These are phyloP conservation scores for Macquaria australasica DNA, from an alignment of 2,113 vertebrate genomes.

Conservation along the genomic window DNA sequence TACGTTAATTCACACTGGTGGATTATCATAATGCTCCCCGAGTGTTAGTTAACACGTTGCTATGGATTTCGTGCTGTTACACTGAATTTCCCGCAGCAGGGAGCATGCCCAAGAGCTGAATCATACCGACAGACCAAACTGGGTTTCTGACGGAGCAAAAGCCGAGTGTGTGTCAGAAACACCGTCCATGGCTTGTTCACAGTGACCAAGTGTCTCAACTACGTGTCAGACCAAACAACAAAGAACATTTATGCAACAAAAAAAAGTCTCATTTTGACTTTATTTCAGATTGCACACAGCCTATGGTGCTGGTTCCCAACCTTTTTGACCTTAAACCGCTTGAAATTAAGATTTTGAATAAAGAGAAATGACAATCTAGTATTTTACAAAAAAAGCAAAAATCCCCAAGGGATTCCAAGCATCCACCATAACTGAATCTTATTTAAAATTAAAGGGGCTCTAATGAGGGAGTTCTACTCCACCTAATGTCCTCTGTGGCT, in stretches of 20 bases:
- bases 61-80: constrained; percentile 47
- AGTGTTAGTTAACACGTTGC: constrained; percentile 63
- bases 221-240: not conserved
- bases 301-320: not conserved
- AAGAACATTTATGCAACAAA: not conserved
- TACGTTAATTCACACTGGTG: constrained; percentile 49
- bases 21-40: constrained; percentile 48
- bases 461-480: too few relatives aligned
- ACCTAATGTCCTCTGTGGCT: not conserved
- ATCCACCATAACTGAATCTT: too few relatives aligned
- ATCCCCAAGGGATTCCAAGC: too few relatives aligned
- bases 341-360: not conserved
- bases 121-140: constrained; percentile 8
- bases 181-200: not conserved
- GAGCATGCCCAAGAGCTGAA: constrained; percentile 12
- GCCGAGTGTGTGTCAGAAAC: not conserved
- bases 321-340: not conserved
- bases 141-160: not conserved
- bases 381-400: not conserved
- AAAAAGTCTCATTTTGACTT: not conserved
- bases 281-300: not conserved
- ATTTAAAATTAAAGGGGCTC: too few relatives aligned
- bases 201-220: not conserved
- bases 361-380: not conserved
- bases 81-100: constrained; percentile 22